phyloP scores from a whole-genome alignment of 2,888 invertebrate genomes.

The Lutraria lutraria region DNA sequence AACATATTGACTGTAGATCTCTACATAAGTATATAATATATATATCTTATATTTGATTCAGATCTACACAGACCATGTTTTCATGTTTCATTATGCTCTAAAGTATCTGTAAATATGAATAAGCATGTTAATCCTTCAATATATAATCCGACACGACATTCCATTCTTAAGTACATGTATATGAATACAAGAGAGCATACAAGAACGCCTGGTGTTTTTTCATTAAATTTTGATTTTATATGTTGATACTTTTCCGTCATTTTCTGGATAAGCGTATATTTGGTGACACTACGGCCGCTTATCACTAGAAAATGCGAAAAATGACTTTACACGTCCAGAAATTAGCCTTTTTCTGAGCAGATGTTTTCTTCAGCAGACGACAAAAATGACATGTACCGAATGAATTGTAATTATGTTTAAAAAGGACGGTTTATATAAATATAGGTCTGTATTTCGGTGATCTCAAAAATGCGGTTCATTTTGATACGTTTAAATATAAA shows the following conservation, averaged over 20 bases:
- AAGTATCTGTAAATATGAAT: slow-evolving; percentile 18
- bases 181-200: not conserved
- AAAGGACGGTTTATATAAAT: slow-evolving; percentile 14
- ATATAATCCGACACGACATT: not conserved
- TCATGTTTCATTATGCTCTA: slow-evolving; percentile 13
- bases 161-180: not conserved
- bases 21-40: not conserved
- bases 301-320: not conserved
- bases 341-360: not conserved
- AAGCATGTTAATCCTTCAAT: not conserved
- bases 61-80: not conserved
- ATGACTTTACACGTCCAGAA: not conserved
- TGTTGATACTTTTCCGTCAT: not conserved
- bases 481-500: slow-evolving; percentile 7
- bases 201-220: not conserved
- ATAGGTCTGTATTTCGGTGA: not conserved
- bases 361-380: not conserved
- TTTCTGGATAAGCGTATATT: not conserved
- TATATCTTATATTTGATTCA: slow-evolving; percentile 18
- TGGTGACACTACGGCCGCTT: not conserved
- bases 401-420: not conserved
- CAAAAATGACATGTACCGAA: not conserved
- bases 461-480: slow-evolving; percentile 14
- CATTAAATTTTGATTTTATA: not conserved
- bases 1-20: not conserved